These are phyloP conservation scores for Procambarus clarkii DNA, from an alignment of 1,140 invertebrate genomes.

Conservation along the genomic window DNA sequence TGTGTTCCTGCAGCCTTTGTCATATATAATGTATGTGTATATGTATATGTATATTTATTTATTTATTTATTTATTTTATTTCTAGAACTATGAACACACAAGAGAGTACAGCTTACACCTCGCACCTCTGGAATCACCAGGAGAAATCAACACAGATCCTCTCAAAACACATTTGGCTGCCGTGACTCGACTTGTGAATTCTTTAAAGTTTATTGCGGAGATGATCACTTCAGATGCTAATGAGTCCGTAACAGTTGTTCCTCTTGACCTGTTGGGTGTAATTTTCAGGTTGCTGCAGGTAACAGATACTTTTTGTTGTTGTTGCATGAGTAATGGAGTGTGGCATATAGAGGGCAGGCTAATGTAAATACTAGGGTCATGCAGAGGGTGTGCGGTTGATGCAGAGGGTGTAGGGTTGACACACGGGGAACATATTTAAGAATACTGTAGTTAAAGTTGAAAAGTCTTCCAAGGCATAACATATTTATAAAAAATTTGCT, in stretches of 20 bases:
- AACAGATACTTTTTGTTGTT: background rate
- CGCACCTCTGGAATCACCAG: background rate
- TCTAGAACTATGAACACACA: background rate
- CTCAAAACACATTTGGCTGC: background rate
- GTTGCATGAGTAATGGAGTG: no score
- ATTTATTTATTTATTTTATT: background rate
- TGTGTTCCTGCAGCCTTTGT: no score
- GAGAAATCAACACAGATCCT: background rate
- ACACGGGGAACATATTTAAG: no score
- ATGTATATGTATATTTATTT: background rate
- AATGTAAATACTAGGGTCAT: no score
- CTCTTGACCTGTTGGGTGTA: conserved; percentile 4
- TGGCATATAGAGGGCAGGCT: no score
- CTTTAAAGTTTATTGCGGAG: conserved; percentile 23
- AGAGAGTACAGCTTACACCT: background rate
- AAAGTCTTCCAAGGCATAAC: no score
- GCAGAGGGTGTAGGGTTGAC: no score
- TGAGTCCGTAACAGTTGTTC: background rate
- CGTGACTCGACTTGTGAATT: conserved; percentile 12
- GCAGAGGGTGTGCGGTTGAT: no score
- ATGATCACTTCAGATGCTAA: conserved; percentile 28
- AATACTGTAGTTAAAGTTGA: no score
- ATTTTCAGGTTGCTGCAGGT: conserved; percentile 39
- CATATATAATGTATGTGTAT: no score
- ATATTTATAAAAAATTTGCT: no score